Percentiles rank a stretch among this genome's conserved stretches.
Evolutionary conservation across 2,797 vertebrate genomes (phyloP).

Genomic region (Serranus cabrilla): DNA sequence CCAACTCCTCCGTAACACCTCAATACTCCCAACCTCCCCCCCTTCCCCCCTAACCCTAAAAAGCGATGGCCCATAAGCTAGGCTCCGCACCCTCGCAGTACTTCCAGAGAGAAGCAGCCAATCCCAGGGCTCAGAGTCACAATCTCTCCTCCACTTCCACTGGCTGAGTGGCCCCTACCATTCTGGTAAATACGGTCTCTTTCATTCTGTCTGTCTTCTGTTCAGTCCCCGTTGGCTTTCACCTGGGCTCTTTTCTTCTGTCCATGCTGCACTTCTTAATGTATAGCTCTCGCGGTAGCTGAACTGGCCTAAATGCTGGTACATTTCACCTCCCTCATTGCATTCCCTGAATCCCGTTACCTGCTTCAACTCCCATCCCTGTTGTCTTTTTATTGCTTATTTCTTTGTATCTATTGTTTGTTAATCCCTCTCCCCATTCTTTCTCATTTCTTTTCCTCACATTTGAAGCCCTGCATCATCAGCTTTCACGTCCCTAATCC

Average conservation of each 20-base stretch:
- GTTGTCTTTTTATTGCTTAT: neutral
- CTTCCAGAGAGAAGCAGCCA: constrained; percentile 88
- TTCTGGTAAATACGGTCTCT: constrained; percentile 86
- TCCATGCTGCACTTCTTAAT: constrained; percentile 11
- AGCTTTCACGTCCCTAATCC: constrained; percentile 57
- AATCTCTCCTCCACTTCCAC: constrained; percentile 86
- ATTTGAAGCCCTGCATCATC: constrained; percentile 38
- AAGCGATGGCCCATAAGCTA: constrained; percentile 84
- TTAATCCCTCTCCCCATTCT: constrained; percentile 9
- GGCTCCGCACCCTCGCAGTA: constrained; percentile 87
- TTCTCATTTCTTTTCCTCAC: constrained; percentile 11
- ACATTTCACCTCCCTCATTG: constrained; percentile 18
- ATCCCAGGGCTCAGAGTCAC: constrained; percentile 83
- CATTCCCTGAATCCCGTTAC: constrained; percentile 25
- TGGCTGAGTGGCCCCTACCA: constrained; percentile 82
- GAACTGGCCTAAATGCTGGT: constrained; percentile 18
- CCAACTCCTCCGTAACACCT: constrained; percentile 60
- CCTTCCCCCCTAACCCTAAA: constrained; percentile 49
- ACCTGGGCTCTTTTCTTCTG: constrained; percentile 46
- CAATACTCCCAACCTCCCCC: constrained; percentile 54
- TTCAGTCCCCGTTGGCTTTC: constrained; percentile 26
- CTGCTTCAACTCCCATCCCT: constrained; percentile 9
- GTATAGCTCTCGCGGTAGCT: constrained; percentile 7
- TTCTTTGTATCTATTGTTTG: neutral
- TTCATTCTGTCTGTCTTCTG: constrained; percentile 69